These are phyloP conservation scores for Sinonovacula constricta DNA, from an alignment of 1,140 invertebrate species.

Conservation along the genomic window DNA sequence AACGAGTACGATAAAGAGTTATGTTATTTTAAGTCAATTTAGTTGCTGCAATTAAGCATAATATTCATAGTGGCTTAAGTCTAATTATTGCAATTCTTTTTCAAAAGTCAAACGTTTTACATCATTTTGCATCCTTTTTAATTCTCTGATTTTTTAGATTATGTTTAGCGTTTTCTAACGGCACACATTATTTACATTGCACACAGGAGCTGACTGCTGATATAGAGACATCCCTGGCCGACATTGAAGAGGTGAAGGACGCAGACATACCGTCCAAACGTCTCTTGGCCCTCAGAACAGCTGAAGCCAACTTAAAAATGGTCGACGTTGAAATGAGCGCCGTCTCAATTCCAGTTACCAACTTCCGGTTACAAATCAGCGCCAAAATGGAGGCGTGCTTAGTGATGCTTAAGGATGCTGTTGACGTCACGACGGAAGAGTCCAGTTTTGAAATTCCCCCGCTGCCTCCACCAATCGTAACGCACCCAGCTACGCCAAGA, in stretches of 20 bases:
- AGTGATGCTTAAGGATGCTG: conserved; percentile 42
- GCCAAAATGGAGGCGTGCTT: conserved; percentile 48
- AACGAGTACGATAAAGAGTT: no score
- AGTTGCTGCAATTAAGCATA: no score
- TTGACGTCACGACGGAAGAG: conserved; percentile 35
- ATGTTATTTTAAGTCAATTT: no score
- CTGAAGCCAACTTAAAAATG: conserved; percentile 44
- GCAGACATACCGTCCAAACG: conserved; percentile 45
- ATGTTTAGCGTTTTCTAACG: no score
- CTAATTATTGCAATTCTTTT: no score
- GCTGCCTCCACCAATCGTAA: conserved; percentile 33
- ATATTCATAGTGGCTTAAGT: no score
- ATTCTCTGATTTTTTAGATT: no score
- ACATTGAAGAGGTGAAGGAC: conserved; percentile 12
- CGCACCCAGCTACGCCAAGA: conserved; percentile 25
- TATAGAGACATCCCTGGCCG: conserved; percentile 23
- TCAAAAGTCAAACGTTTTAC: no score
- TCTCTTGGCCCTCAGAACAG: conserved; percentile 21
- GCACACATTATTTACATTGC: no score
- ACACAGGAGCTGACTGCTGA: conserved; percentile 34
- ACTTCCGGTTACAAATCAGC: conserved; percentile 39
- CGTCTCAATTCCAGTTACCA: conserved; percentile 28
- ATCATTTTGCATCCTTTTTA: no score
- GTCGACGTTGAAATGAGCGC: conserved; percentile 44
- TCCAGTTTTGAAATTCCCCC: conserved; percentile 41